Evolutionary conservation across 2,113 vertebrate genomes (phyloP), one percentile per base, ranked within the genome.

Genomic region (Hemiprocne comata): DNA sequence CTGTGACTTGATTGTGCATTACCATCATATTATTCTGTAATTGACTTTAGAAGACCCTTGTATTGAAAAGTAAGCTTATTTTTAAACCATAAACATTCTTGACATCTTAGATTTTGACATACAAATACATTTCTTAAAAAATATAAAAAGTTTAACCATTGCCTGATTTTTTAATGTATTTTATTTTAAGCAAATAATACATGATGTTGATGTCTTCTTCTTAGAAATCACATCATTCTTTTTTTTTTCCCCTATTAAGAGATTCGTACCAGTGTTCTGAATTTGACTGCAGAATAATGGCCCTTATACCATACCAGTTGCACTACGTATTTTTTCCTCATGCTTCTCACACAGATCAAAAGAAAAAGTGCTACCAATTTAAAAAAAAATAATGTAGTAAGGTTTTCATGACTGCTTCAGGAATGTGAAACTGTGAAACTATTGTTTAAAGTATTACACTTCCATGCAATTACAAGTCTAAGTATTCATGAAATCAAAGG

Each of bases 391-490:
- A 57, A 60, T 44, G 21, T 51, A 64, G 31, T 65, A 72, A 17
- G 4, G 21, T 97, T 95, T 95, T 94, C 65, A 72, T 55, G 54
- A 53, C 71, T 95, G 77, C 38, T 65, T 96, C 93, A 82, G 87
- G 55, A 95, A 89, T 83, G 23, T 38, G 94, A 51, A 73, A 46
- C 31, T 73, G 83, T 74, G 61, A 80, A 97, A 90, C 38, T 85
- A 4, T 62, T 95, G 40, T 80, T 96, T 58, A 26, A 82, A 93
- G 19, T 54, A 26, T 92, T 94, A 55, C 33, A 84, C 66, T 94
- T 85, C 69, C 70, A 44, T 93, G 60, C 90, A 76, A 93, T 96
- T 92, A 55, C 36, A 53, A 90, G 29, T 60, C 8, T 77, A 71
- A 91, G 62, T 80, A 76, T 44, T 92, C 67, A 17, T 29, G 58